Percentiles rank a stretch among this genome's conserved stretches.
Conservation (phyloP, 2,888 invertebrate species). For the Tinea semifulvella region DNA sequence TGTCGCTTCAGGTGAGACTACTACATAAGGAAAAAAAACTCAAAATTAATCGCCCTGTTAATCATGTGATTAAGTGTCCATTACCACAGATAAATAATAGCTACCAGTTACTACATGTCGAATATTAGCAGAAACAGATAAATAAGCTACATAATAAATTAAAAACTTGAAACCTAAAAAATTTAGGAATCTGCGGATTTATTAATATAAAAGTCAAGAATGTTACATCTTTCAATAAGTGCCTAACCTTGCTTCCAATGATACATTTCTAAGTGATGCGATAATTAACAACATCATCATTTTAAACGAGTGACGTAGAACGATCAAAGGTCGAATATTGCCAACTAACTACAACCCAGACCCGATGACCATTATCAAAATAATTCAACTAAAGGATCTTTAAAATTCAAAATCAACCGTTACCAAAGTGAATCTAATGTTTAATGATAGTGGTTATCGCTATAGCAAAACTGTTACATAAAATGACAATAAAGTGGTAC, state of each 20-base stretch:
- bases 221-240: background rate
- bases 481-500: background rate
- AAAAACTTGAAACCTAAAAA: no score
- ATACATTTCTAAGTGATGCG: slow-evolving; percentile 23
- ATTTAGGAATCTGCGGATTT: no score
- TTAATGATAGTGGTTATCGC: background rate
- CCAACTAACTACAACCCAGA: slow-evolving; percentile 1
- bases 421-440: background rate
- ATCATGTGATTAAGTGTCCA: slow-evolving; percentile 41
- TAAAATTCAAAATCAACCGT: no score
- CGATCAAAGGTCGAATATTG: slow-evolving; percentile 23
- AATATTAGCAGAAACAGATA: background rate
- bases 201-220: no score
- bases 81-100: no score
- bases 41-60: slow-evolving; percentile 1
- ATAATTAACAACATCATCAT: slow-evolving; percentile 23
- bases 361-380: background rate
- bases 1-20: slow-evolving; percentile 34
- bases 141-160: no score
- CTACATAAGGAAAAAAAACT: slow-evolving; percentile 16
- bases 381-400: slow-evolving; percentile 2
- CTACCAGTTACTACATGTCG: background rate
- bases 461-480: slow-evolving; percentile 4
- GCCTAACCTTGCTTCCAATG: slow-evolving; percentile 23
- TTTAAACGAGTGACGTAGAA: slow-evolving; percentile 22